A percentile compares a stretch with the other conserved stretches of the same genome.
Evolutionary conservation across 2,888 invertebrate genomes (phyloP).

Genomic region (Netelia melanura): DNA sequence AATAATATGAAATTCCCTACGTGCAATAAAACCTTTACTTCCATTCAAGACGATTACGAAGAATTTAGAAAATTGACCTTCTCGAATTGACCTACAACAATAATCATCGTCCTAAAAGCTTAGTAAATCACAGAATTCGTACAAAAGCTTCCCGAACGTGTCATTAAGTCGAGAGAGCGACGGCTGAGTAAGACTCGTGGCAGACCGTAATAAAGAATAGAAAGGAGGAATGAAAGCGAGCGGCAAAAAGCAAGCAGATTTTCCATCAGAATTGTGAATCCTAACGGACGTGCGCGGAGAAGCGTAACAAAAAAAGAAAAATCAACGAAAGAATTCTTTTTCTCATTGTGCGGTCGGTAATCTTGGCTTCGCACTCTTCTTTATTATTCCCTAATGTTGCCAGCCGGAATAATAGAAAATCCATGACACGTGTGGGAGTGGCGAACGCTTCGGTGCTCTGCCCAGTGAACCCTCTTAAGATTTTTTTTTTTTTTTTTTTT

Average conservation of each 20-base stretch:
- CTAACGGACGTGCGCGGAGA: not conserved
- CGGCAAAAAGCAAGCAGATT: slow-evolving; percentile 15
- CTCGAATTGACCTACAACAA: not conserved
- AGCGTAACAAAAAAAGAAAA: not conserved
- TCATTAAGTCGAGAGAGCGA: slow-evolving; percentile 47
- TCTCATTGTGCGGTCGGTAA: slow-evolving; percentile 52
- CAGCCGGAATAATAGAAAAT: slow-evolving; percentile 54
- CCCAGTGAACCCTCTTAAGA: slow-evolving; percentile 18
- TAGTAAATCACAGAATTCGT: not conserved
- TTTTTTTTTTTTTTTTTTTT: slow-evolving; percentile 13
- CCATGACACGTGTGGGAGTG: slow-evolving; percentile 61
- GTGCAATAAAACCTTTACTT: no score
- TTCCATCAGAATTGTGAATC: slow-evolving; percentile 21
- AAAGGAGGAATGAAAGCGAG: slow-evolving; percentile 1
- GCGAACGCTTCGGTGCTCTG: slow-evolving; percentile 2
- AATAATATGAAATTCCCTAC: no score
- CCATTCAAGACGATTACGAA: no score
- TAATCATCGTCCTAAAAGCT: not conserved
- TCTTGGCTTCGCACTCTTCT: slow-evolving; percentile 33
- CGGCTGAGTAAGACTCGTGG: slow-evolving; percentile 12
- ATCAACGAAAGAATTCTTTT: slow-evolving; percentile 29
- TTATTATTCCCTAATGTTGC: slow-evolving; percentile 60
- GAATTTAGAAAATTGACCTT: not conserved
- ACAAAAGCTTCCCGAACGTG: not conserved
- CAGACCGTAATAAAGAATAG: slow-evolving; percentile 4